Conservation (phyloP, 2,888 invertebrate species). For the Lucinisca nassula region DNA sequence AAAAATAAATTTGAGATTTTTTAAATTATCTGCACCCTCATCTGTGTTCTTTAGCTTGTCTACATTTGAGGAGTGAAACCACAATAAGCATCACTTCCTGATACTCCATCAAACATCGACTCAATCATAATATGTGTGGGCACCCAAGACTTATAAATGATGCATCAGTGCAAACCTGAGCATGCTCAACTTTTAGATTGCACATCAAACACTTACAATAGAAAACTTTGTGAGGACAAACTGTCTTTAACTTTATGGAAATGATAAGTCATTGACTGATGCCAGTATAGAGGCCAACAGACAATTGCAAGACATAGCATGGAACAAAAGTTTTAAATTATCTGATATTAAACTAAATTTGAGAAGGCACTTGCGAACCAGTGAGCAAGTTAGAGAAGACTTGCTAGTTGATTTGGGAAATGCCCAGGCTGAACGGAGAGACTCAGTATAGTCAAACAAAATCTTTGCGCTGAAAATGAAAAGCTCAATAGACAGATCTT, state of each 20-base stretch:
- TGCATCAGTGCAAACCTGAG: background rate
- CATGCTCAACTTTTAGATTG: background rate
- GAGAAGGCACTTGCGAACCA: background rate
- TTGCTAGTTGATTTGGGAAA: too few relatives aligned
- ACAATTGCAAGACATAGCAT: background rate
- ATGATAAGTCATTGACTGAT: background rate
- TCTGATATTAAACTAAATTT: background rate
- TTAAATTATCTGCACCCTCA: too few relatives aligned
- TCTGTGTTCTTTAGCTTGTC: too few relatives aligned
- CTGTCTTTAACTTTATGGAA: background rate
- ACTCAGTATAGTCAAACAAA: background rate
- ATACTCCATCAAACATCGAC: background rate
- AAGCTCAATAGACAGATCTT: too few relatives aligned
- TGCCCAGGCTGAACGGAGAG: background rate
- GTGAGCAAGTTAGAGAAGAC: background rate
- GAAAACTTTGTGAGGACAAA: background rate
- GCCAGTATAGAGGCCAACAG: background rate
- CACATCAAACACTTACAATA: background rate
- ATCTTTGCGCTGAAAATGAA: background rate
- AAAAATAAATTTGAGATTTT: too few relatives aligned
- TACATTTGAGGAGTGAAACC: too few relatives aligned
- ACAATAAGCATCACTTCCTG: too few relatives aligned
- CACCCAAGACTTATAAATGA: background rate
- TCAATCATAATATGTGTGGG: background rate
- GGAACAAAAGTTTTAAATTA: background rate